phyloP scores from a whole-genome alignment of 2,113 vertebrate genomes.

The Pluvianellus socialis region DNA sequence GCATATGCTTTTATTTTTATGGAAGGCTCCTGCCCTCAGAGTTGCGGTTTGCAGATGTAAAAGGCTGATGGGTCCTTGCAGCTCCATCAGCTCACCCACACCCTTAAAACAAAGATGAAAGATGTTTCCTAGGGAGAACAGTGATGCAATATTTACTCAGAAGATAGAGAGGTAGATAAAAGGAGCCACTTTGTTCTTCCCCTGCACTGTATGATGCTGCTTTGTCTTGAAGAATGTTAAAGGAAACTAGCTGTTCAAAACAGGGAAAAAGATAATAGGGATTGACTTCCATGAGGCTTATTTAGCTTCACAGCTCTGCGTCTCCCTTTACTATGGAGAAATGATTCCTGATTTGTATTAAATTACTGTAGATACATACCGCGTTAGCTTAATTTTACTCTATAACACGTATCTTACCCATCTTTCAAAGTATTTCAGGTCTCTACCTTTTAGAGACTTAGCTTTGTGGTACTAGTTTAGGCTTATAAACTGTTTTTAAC shows the following conservation, averaged over 20 bases:
- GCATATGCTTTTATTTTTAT: not conserved
- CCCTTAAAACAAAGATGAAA: slow-evolving; percentile 24
- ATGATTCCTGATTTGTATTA: not conserved
- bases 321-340: not conserved
- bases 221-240: slow-evolving; percentile 16
- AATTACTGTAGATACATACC: not conserved
- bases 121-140: not conserved
- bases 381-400: not conserved
- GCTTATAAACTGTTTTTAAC: not conserved
- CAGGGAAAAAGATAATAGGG: not conserved
- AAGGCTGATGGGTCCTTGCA: not conserved
- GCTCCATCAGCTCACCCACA: not conserved
- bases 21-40: not conserved
- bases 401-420: not conserved
- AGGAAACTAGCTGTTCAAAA: not conserved
- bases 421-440: not conserved
- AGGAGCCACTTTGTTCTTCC: not conserved
- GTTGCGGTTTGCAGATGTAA: not conserved
- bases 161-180: slow-evolving; percentile 13
- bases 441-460: not conserved
- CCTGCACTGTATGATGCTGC: not conserved
- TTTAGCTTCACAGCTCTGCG: not conserved
- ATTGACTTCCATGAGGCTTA: not conserved
- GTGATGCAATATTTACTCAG: slow-evolving; percentile 38
- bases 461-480: not conserved